Evolutionary conservation across 2,113 vertebrate genomes (phyloP), one percentile per base, ranked within the genome.

Genomic region (Epinephelus lanceolatus): DNA sequence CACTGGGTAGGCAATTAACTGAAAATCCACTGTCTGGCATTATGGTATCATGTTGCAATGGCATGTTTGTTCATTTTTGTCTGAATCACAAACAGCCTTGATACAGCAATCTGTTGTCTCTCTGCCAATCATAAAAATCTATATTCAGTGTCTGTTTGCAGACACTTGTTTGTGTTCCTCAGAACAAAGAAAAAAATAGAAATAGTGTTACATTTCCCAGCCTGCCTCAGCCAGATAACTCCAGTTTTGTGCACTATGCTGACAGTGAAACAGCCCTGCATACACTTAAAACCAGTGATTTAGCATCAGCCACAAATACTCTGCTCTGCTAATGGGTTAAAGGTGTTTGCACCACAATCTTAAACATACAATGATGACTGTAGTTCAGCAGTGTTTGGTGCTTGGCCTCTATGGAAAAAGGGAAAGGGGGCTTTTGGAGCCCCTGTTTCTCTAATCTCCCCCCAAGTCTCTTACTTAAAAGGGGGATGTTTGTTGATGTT

Each of bases 401-500:
- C 65, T 71, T 10, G 5, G 69, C 45, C 70, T 85, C 70, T 68
- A 15, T 71, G 69, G 53, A 55, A 72, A 59, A 63, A 71, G 49
- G 69, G 30, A 17, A 83, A 72, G 62, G 69, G 71, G 25, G 66
- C 49, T 76, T 69, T 53, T 65, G 40, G n/a, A 74, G 66, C 68
- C 62, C 47, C 80, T 7, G 15, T 68, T 80, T 60, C 52, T 72
- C 57, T 78, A 88, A 90, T 85, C 85, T 61, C 77, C 76, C 86
- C 82, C 78, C 49, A 73, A 86, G 85, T 84, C 75, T 89, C 76
- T 77, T 76, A 86, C 92, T 91, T 84, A 88, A 84, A 88, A 86
- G 78, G 80, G 86, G 89, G 84, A 87, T 92, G 86, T 93, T 90
- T 93, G 92, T 89, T 92, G 91, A 90, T 82, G 82, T 92, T 56